These are phyloP conservation scores for Ferrisia virgata DNA, from an alignment of 2,888 invertebrate genomes.

Conservation along the genomic window DNA sequence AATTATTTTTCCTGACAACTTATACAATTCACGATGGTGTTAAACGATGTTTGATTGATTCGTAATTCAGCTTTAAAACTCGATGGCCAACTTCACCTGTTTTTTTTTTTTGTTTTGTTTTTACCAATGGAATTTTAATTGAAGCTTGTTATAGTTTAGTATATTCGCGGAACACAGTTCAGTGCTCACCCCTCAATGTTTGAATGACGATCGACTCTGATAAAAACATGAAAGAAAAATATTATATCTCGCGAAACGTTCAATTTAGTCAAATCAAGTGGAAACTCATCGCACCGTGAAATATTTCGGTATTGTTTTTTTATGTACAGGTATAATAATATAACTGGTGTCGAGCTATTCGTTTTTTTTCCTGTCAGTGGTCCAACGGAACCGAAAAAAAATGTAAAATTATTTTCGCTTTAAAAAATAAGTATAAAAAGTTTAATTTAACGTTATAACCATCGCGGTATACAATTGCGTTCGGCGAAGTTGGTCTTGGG, in stretches of 20 bases:
- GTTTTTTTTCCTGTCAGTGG: too few relatives aligned
- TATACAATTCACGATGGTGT: too few relatives aligned
- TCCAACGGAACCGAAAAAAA: background rate
- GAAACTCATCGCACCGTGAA: background rate
- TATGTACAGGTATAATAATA: too few relatives aligned
- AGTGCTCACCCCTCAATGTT: background rate
- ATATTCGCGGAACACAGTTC: too few relatives aligned
- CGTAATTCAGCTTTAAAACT: too few relatives aligned
- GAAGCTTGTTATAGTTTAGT: too few relatives aligned
- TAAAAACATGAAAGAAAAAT: background rate
- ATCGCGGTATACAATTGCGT: background rate
- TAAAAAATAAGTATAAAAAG: background rate
- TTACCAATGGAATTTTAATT: too few relatives aligned
- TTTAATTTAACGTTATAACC: background rate
- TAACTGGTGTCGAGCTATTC: too few relatives aligned
- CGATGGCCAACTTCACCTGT: too few relatives aligned
- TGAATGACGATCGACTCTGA: background rate
- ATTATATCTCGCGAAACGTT: background rate
- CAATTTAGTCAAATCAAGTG: background rate
- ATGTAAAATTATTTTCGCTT: background rate
- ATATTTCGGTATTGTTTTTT: slow-evolving; percentile 7
- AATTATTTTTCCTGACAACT: too few relatives aligned
- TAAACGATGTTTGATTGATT: too few relatives aligned
- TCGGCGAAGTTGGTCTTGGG: background rate
- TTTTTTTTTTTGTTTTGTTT: too few relatives aligned